Conservation (phyloP, 2,888 invertebrate species). For the Lycocerus yunnanus region DNA sequence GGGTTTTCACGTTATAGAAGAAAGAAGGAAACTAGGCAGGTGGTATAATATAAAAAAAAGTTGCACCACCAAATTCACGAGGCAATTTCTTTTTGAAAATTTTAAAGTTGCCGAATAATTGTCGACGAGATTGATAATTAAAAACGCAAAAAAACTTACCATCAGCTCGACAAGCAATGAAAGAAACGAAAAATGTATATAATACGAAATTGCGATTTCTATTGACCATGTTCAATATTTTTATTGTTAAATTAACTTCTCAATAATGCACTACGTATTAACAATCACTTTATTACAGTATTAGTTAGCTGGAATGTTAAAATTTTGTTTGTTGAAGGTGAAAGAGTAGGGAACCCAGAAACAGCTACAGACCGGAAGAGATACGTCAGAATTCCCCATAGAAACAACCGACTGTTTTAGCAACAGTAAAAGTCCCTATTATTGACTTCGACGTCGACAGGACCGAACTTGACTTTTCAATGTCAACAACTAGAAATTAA, state of each 20-base stretch:
- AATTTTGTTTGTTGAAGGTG: conserved; percentile 18
- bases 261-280: not conserved
- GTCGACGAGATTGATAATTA: conserved; percentile 7
- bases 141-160: conserved; percentile 15
- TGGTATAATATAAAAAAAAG: no score
- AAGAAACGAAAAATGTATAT: conserved; percentile 4
- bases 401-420: not conserved
- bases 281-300: not conserved
- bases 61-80: not conserved
- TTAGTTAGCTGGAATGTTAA: conserved; percentile 7
- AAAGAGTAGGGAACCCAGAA: conserved; percentile 13
- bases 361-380: conserved; percentile 10
- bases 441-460: not conserved
- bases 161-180: conserved; percentile 5
- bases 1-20: not conserved
- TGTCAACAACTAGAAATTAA: no score
- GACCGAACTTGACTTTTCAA: not conserved
- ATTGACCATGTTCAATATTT: not conserved
- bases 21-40: not conserved
- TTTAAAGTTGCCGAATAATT: conserved; percentile 8
- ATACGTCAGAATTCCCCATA: conserved; percentile 1
- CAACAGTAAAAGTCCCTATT: not conserved
- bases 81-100: not conserved
- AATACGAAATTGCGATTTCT: conserved; percentile 4
- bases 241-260: not conserved